These are phyloP conservation scores for Jacana jacana DNA, from an alignment of 2,113 vertebrate genomes.

Conservation along the genomic window DNA sequence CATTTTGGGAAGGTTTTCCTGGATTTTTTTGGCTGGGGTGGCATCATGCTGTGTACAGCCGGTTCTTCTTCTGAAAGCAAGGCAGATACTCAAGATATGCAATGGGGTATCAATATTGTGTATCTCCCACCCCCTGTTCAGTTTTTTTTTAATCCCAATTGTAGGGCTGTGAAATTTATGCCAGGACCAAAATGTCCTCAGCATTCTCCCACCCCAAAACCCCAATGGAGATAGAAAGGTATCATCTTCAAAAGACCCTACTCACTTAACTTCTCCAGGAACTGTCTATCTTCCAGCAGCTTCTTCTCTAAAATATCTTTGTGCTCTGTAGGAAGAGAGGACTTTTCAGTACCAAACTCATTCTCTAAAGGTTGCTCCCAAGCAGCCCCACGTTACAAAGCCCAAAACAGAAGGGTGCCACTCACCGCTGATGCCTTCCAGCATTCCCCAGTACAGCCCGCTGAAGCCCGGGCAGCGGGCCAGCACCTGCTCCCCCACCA, in stretches of 20 bases:
- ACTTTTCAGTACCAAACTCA: background rate
- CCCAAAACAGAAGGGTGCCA: background rate
- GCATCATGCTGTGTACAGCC: background rate
- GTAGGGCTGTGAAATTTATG: background rate
- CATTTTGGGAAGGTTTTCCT: constrained; percentile 67
- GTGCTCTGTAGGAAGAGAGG: constrained; percentile 23
- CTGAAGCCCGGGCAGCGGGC: constrained; percentile 58
- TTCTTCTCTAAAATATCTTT: constrained; percentile 56
- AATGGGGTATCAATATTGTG: fast-evolving
- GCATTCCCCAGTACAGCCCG: constrained; percentile 44
- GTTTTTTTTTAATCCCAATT: background rate
- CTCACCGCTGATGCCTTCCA: constrained; percentile 66
- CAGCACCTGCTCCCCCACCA: constrained; percentile 46
- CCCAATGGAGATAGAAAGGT: background rate
- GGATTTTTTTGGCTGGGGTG: constrained; percentile 52
- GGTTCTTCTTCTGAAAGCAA: constrained; percentile 59
- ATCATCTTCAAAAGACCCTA: background rate
- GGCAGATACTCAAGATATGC: background rate
- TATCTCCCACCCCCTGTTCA: background rate
- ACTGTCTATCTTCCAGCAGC: constrained; percentile 43
- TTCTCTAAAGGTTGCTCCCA: background rate
- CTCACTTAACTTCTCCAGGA: constrained; percentile 56
- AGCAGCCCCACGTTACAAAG: background rate
- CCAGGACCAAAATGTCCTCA: fast-evolving
- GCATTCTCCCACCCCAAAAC: background rate